phyloP scores from a whole-genome alignment of 2,888 invertebrate genomes.

The Archaeoteleia sp. region DNA sequence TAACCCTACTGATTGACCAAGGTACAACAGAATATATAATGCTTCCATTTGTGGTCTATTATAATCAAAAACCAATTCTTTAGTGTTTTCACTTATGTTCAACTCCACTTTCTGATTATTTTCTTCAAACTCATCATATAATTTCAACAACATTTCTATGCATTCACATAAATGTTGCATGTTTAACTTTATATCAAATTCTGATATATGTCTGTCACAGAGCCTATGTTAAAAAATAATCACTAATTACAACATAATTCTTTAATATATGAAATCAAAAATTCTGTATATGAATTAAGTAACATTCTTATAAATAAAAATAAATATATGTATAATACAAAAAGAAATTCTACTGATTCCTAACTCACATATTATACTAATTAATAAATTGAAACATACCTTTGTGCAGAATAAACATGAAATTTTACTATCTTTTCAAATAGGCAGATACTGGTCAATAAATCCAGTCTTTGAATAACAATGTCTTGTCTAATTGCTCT shows the following conservation, averaged over 20 bases:
- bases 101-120: constrained; percentile 44
- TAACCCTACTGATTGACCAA: constrained; percentile 79
- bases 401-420: constrained; percentile 83
- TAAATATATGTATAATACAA: too few species aligned
- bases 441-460: constrained; percentile 77
- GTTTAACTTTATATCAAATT: constrained; percentile 83
- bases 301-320: too few species aligned
- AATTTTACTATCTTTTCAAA: constrained; percentile 86
- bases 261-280: neutral
- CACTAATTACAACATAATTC: constrained; percentile 28
- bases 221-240: constrained; percentile 75
- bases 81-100: constrained; percentile 49
- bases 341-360: too few species aligned
- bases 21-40: constrained; percentile 81
- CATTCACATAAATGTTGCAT: constrained; percentile 83
- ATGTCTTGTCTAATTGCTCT: constrained; percentile 87
- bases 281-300: too few species aligned
- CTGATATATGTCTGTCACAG: constrained; percentile 77
- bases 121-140: constrained; percentile 77
- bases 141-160: constrained; percentile 79
- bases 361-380: too few species aligned
- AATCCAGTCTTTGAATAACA: constrained; percentile 82
- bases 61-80: constrained; percentile 57
- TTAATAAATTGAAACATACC: constrained; percentile 76
- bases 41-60: constrained; percentile 80